Conservation (phyloP, 1,140 invertebrate genomes). For the Pygmarrhopalites habei region DNA sequence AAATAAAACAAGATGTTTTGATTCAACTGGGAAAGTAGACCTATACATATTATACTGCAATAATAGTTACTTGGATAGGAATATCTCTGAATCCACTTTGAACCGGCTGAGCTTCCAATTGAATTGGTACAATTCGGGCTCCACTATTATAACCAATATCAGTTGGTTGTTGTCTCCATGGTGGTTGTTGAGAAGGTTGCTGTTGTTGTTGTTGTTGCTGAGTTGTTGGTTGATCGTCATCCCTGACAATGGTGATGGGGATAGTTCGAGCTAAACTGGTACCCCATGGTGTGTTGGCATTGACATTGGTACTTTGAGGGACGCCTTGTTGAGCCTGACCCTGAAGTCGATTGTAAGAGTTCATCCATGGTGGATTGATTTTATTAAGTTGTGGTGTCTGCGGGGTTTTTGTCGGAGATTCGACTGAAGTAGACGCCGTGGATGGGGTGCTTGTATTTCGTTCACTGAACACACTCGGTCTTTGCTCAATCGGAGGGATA, state of each 20-base stretch:
- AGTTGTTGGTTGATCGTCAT: constrained; percentile 10
- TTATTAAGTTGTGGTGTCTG: constrained; percentile 45
- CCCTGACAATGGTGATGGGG: constrained; percentile 39
- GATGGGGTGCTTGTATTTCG: background rate
- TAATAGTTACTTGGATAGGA: constrained; percentile 34
- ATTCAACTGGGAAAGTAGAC: background rate
- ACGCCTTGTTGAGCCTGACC: constrained; percentile 38
- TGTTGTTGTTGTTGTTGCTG: constrained; percentile 5
- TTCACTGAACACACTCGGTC: constrained; percentile 12
- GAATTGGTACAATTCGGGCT: constrained; percentile 38
- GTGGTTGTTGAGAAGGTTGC: constrained; percentile 22
- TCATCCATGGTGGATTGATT: constrained; percentile 55
- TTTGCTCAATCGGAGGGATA: constrained; percentile 40
- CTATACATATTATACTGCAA: background rate
- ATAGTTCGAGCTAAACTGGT: constrained; percentile 30
- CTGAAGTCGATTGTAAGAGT: constrained; percentile 46
- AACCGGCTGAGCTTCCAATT: constrained; percentile 31
- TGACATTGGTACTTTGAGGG: constrained; percentile 4
- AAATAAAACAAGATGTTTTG: background rate
- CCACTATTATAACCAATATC: background rate
- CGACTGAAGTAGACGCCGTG: constrained; percentile 5
- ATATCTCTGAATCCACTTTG: constrained; percentile 14
- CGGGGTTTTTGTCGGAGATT: constrained; percentile 11
- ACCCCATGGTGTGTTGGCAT: constrained; percentile 36
- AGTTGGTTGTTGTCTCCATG: constrained; percentile 37